A percentile compares a stretch with the other conserved stretches of the same genome.
Conservation (phyloP, 2,797 vertebrate genomes). For the Cryptoblepharus egeriae region DNA sequence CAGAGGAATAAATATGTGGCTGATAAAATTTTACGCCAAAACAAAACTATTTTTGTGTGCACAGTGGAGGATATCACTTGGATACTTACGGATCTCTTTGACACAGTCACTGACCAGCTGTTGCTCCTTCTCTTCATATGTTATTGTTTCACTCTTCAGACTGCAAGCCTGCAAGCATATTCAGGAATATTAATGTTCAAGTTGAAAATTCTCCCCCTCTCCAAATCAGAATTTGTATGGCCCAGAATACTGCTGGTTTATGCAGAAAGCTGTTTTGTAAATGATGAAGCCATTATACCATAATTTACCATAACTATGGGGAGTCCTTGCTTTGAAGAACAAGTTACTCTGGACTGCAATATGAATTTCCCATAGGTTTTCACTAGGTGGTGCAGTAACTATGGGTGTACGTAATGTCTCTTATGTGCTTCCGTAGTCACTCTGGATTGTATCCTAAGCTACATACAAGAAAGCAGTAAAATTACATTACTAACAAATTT, state of each 20-base stretch:
- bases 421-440: too few relatives aligned
- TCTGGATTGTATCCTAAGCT: too few relatives aligned
- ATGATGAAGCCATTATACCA: background rate
- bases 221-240: background rate
- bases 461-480: conserved; percentile 19
- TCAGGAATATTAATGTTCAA: conserved; percentile 26
- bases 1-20: background rate
- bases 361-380: too few relatives aligned
- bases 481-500: too few relatives aligned
- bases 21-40: background rate
- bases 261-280: background rate
- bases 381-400: too few relatives aligned
- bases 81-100: conserved; percentile 93
- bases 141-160: conserved; percentile 93
- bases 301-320: too few relatives aligned
- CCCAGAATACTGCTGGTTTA: background rate
- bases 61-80: background rate
- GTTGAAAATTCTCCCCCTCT: background rate
- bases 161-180: conserved; percentile 86
- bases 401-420: too few relatives aligned
- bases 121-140: conserved; percentile 95
- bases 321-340: too few relatives aligned
- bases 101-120: conserved; percentile 96
- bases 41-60: background rate
- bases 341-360: too few relatives aligned